Base-by-base conservation (phyloP, 1,140 invertebrate genomes). In the Conus ventricosus region DNA sequence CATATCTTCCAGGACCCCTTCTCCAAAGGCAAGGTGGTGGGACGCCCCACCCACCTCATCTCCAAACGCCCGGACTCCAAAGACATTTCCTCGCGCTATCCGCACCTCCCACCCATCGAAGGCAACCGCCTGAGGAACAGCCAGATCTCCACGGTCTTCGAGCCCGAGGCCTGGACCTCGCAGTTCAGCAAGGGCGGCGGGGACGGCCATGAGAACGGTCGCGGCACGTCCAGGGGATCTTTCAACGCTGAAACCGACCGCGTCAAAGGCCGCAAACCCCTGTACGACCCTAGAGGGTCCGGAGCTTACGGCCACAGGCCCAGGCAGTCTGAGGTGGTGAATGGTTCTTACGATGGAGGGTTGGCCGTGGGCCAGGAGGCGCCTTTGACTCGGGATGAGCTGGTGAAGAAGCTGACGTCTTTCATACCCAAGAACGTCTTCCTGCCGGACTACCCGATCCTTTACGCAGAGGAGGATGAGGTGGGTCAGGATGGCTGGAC, bases 101-200 rank as follows among this genome's bases (percentile, higher is more conserved):
- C 86, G 10, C 88, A 55, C 17, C 82, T 91, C 20, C 89, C 89
- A 2, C 91, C 91, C 11, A 91, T 90, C 20, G 88, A 90, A 20
- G 84, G 67, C 11, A 87, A 91, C 82, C 83, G 91, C 78, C 87
- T 88, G 4, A 89, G 75, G 53, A 91, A 91, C 82, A 82, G 76
- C 27, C 89, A 90, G 87, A 88, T 88, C 60, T 91, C 91, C 54
- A 91, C 91, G 0, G 91, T 91, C 11, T 91, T 91, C 85, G 91
- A 91, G 81, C 91, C 91, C 0, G 91, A 91, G 78, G 25, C 82
- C 20, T 91, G 91, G 91, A 91, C 91, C 25, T 57, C 80, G 63
- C 51, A 80, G 60, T 89, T 80, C 63, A 57, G 20, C 20, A 51
- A 55, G 4, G 53, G 71, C 17, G 27, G 76, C 54, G 75, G 71